Conservation (phyloP, 2,113 vertebrate species). For the Castor canadensis region DNA sequence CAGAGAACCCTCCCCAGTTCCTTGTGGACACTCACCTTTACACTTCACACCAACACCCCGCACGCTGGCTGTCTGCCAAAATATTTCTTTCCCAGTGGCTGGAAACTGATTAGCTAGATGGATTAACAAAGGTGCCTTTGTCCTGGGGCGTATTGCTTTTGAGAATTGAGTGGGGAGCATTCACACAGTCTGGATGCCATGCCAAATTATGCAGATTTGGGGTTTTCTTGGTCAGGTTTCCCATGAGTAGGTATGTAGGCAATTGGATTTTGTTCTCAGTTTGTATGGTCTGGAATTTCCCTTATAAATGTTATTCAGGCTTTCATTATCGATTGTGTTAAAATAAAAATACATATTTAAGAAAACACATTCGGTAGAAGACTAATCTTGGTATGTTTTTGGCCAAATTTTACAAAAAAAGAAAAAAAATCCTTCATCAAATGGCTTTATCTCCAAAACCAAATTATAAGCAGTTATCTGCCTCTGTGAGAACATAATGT, state of each 20-base stretch:
- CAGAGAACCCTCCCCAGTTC: not conserved
- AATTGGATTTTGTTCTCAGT: conserved; percentile 43
- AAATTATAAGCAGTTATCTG: not conserved
- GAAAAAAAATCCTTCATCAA: not conserved
- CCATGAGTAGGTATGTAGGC: conserved; percentile 26
- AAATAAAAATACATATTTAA: conserved; percentile 30
- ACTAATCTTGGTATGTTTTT: not conserved
- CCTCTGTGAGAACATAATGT: not conserved
- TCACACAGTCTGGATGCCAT: conserved; percentile 72
- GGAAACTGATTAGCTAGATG: conserved; percentile 87
- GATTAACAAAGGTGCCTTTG: conserved; percentile 86
- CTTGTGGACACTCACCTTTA: conserved; percentile 71
- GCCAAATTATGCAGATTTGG: conserved; percentile 70
- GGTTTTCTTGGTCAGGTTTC: conserved; percentile 56
- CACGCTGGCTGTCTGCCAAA: conserved; percentile 79
- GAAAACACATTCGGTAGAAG: conserved; percentile 12
- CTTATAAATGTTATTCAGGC: not conserved
- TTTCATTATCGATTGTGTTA: conserved; percentile 18
- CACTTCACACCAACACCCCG: conserved; percentile 81
- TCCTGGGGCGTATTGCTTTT: conserved; percentile 72
- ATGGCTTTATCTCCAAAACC: conserved; percentile 37
- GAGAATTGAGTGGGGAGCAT: conserved; percentile 79
- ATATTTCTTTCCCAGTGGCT: conserved; percentile 80
- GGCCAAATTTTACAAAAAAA: conserved; percentile 34
- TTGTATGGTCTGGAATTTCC: conserved; percentile 58